Evolutionary conservation across 2,113 vertebrate genomes (phyloP).

Genomic region (Cairina moschata): DNA sequence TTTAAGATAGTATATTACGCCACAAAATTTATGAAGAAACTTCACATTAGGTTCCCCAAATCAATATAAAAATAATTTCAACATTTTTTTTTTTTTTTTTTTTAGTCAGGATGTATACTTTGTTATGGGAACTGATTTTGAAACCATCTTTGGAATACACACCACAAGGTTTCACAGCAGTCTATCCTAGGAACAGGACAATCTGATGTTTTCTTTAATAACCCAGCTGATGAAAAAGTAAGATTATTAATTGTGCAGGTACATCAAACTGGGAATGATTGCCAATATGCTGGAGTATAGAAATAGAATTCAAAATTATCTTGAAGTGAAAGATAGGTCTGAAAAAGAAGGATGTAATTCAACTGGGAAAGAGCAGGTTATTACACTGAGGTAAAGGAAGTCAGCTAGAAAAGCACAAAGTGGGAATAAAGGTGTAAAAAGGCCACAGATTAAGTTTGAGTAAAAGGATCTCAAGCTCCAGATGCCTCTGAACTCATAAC

Average conservation of each 20-base stretch:
- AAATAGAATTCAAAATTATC: neutral
- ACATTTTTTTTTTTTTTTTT: neutral
- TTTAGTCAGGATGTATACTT: neutral
- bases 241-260: slow-evolving; percentile 22
- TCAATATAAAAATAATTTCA: slow-evolving; percentile 9
- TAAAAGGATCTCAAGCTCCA: neutral
- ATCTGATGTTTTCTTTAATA: neutral
- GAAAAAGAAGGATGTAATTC: neutral
- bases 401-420: neutral
- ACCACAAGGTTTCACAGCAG: neutral
- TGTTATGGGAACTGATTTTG: neutral
- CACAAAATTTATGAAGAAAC: slow-evolving; percentile 6
- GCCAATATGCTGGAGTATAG: neutral
- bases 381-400: neutral
- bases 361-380: neutral
- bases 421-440: neutral
- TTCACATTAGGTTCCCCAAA: neutral
- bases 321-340: neutral
- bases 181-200: neutral
- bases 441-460: neutral
- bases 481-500: neutral
- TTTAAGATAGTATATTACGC: neutral
- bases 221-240: neutral
- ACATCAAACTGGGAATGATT: neutral
- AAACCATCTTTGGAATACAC: neutral